A percentile compares a stretch with the other conserved stretches of the same genome.
phyloP scores from a whole-genome alignment of 2,797 vertebrate species.

The Epinephelus awoara region DNA sequence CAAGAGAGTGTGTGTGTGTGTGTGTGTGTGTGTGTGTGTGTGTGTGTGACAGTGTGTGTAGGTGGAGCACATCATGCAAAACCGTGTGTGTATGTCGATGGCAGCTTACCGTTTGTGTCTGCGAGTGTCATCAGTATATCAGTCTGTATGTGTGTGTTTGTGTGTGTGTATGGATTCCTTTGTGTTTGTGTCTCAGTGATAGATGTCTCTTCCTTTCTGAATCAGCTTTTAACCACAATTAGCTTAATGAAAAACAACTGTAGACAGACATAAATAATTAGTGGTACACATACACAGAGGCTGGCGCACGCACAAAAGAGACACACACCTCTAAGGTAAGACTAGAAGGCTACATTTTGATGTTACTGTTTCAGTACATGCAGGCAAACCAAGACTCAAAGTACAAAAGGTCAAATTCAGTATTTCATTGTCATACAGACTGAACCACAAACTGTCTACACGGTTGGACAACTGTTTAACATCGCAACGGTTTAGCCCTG shows the following conservation, averaged over 20 bases:
- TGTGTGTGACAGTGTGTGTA: conserved; percentile 20
- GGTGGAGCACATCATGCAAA: conserved; percentile 28
- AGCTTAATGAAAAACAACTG: conserved; percentile 81
- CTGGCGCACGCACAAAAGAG: conserved; percentile 23
- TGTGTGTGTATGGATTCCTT: conserved; percentile 63
- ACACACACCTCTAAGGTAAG: conserved; percentile 34
- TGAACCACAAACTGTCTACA: conserved; percentile 6
- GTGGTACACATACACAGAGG: conserved; percentile 47
- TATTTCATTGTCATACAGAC: background rate
- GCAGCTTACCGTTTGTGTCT: conserved; percentile 17
- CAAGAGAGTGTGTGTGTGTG: conserved; percentile 25
- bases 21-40: conserved; percentile 13
- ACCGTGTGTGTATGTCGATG: background rate
- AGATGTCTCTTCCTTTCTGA: conserved; percentile 70
- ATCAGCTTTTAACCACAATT: conserved; percentile 80
- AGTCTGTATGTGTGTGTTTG: background rate
- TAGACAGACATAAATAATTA: conserved; percentile 71
- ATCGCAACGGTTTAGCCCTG: background rate
- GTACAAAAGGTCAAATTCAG: conserved; percentile 16
- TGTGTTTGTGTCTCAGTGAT: conserved; percentile 71
- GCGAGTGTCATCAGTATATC: conserved; percentile 8
- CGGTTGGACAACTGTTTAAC: background rate
- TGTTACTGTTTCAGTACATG: conserved; percentile 16
- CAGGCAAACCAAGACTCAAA: conserved; percentile 12
- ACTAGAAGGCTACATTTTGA: conserved; percentile 4